Base-by-base conservation (phyloP, 2,888 invertebrate genomes). In the Mythimna albipuncta region DNA sequence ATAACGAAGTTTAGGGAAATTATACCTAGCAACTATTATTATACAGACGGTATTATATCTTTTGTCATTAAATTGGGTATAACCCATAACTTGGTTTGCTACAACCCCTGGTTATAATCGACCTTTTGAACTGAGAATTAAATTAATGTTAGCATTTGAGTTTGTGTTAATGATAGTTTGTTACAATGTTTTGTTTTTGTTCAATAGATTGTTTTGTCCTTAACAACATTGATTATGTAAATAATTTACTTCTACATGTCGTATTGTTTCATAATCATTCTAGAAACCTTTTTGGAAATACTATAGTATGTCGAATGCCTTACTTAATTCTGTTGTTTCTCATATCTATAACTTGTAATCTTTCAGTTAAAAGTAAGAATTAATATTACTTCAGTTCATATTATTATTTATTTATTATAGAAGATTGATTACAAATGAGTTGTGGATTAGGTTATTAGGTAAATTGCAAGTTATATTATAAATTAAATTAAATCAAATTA, bases 41-140 rank as follows among this genome's bases (percentile, higher is more conserved):
- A n/a, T 26, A 74, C 35, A 35, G 16, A 55, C 7, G 19, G 35
- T 50, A 78, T 57, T 55, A 35, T 62, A 52, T 21, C 0, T 74
- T 50, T 75, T 74, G 64, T 64, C 6, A n/a, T 74, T 41, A n/a
- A 47, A 44, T 16, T 50, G 26, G 54, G 21, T 32, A 41, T 21
- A 47, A 72, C 19, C 73, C 47, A 61, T 77, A 78, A 44, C n/a
- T 59, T 59, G n/a, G 71, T 54, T 19, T 55, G 32, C 16, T 21
- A 72, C 79, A 72, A 35, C 19, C 61, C 47, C 0, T 71, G 19
- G 21, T 52, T 52, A 75, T 41, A 59, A 54, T 63, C 21, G 44
- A 72, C 58, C 58, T 52, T 79, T 75, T 73, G 58, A 63, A 41
- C 4, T 13, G 58, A 11, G 21, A 73, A 47, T 73, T 59, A 52